Conservation (phyloP, 2,888 invertebrate species). For the Baccha elongata region DNA sequence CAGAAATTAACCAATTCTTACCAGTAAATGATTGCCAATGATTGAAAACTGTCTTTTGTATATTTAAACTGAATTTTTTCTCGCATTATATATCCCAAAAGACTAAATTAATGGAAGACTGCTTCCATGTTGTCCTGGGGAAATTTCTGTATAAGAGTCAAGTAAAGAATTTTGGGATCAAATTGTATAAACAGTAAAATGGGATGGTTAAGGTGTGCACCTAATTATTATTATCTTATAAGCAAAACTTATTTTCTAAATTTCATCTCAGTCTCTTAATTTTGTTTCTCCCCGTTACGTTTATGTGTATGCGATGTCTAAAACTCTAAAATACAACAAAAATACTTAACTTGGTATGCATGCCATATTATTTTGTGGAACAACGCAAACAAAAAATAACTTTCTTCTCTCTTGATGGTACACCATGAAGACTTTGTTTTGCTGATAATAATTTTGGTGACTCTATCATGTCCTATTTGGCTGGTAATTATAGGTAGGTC, state of each 20-base stretch:
- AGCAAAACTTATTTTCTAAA: constrained; percentile 45
- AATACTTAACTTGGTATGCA: constrained; percentile 7
- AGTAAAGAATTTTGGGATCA: no score
- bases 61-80: no score
- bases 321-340: constrained; percentile 6
- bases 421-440: constrained; percentile 63
- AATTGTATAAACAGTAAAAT: background rate
- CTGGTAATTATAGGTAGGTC: constrained; percentile 64
- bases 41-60: no score
- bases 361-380: constrained; percentile 36
- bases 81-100: no score
- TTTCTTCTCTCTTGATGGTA: constrained; percentile 15
- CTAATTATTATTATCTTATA: constrained; percentile 34
- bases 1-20: no score
- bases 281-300: constrained; percentile 67
- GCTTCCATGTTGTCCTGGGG: no score
- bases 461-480: constrained; percentile 62
- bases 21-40: no score
- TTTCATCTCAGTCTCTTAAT: constrained; percentile 60
- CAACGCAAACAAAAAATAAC: constrained; percentile 4
- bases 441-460: constrained; percentile 66
- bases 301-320: constrained; percentile 54
- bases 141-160: no score
- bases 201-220: constrained; percentile 41
- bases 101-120: no score